A percentile compares a stretch with the other conserved stretches of the same genome.
Conservation (phyloP, 2,797 vertebrate genomes). For the Tragelaphus oryx region DNA sequence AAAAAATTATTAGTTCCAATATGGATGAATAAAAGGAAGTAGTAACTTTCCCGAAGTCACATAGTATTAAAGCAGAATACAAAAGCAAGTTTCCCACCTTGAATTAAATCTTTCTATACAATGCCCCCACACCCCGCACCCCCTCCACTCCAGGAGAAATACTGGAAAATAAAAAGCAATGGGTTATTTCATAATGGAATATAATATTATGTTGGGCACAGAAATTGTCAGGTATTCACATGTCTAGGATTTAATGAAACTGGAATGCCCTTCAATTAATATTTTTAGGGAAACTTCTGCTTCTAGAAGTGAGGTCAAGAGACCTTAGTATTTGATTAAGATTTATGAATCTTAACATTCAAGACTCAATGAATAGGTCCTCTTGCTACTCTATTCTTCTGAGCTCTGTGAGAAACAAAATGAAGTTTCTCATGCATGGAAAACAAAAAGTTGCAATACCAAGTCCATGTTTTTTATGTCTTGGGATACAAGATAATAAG, state of each 20-base stretch:
- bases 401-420: background rate
- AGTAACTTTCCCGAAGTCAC: background rate
- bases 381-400: background rate
- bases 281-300: background rate
- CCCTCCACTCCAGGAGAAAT: background rate
- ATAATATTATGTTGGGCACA: background rate
- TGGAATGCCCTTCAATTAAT: conserved; percentile 1
- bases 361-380: background rate
- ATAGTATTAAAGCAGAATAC: background rate
- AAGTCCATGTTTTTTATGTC: background rate
- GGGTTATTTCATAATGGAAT: conserved; percentile 30
- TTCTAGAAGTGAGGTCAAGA: background rate
- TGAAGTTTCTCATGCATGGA: background rate
- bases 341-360: background rate
- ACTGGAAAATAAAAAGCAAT: conserved; percentile 21
- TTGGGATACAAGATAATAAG: conserved; percentile 22
- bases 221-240: background rate
- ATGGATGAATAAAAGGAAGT: background rate
- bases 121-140: background rate
- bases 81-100: conserved; percentile 12
- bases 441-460: conserved; percentile 12
- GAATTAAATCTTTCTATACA: conserved; percentile 2
- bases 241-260: background rate
- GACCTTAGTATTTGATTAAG: conserved; percentile 22
- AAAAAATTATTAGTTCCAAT: background rate